A percentile compares a stretch with the other conserved stretches of the same genome.
Conservation (phyloP, 2,888 invertebrate species). For the Lottia gigantea region DNA sequence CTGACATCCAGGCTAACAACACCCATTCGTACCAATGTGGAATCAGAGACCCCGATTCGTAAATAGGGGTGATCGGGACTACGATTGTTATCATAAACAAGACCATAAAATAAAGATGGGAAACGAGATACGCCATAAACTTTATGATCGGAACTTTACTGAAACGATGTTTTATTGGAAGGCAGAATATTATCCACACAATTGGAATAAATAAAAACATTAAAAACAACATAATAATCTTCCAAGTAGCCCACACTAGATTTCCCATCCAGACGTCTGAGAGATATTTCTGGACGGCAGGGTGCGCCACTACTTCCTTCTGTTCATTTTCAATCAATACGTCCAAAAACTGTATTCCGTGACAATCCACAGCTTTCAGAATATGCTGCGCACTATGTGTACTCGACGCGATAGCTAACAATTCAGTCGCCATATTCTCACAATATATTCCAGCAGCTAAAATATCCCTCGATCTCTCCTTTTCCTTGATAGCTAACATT, state of each 20-base stretch:
- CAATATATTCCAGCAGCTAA: constrained; percentile 95
- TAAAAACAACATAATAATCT: constrained; percentile 86
- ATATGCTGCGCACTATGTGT: constrained; percentile 94
- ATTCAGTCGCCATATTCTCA: constrained; percentile 96
- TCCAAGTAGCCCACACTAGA: constrained; percentile 94
- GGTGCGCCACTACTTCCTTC: constrained; percentile 92
- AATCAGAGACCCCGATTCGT: constrained; percentile 72
- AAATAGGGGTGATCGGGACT: constrained; percentile 65
- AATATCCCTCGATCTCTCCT: constrained; percentile 96
- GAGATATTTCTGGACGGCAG: constrained; percentile 95
- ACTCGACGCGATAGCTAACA: constrained; percentile 91
- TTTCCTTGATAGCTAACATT: constrained; percentile 90
- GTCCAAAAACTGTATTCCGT: constrained; percentile 94
- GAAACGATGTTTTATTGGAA: constrained; percentile 93
- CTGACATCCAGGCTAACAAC: constrained; percentile 92
- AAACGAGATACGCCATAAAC: constrained; percentile 99
- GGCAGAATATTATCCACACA: constrained; percentile 94
- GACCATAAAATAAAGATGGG: constrained; percentile 96
- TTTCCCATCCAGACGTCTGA: constrained; percentile 96
- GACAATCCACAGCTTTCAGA: constrained; percentile 91
- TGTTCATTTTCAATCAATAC: constrained; percentile 98
- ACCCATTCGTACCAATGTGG: constrained; percentile 98
- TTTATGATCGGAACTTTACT: constrained; percentile 99
- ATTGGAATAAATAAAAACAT: constrained; percentile 89
- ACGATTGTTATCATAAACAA: constrained; percentile 83